phyloP scores from a whole-genome alignment of 2,113 vertebrate genomes.

The Epinephelus lanceolatus region DNA sequence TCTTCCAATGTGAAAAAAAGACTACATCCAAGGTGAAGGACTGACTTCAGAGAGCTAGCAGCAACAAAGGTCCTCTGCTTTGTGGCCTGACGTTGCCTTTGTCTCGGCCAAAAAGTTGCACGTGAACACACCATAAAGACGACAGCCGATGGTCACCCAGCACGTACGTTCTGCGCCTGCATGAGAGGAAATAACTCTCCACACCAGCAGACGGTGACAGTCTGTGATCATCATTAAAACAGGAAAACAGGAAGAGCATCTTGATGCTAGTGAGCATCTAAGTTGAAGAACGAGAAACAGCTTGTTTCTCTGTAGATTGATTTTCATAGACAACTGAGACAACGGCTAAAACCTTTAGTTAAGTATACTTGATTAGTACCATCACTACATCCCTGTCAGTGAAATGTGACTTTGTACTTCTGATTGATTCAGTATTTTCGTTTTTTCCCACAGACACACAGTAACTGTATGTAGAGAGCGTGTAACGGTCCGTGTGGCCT shows the following conservation, averaged over 20 bases:
- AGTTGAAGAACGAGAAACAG: not conserved
- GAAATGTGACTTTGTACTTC: not conserved
- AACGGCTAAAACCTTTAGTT: not conserved
- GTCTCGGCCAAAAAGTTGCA: too few relatives aligned
- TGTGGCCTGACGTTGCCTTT: too few relatives aligned
- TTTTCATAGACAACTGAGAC: not conserved
- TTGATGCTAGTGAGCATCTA: not conserved
- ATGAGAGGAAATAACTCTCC: too few relatives aligned
- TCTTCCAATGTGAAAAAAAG: too few relatives aligned
- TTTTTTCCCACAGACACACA: not conserved
- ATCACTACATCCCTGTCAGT: not conserved
- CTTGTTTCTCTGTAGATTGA: not conserved
- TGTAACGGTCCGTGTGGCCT: constrained; percentile 2
- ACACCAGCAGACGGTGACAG: too few relatives aligned
- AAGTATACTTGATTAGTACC: not conserved
- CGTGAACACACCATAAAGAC: too few relatives aligned
- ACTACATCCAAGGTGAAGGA: not conserved
- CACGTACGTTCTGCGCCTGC: too few relatives aligned
- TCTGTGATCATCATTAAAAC: too few relatives aligned
- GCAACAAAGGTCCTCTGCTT: too few relatives aligned
- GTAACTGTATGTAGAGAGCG: constrained; percentile 8
- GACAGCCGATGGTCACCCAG: too few relatives aligned
- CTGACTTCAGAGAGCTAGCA: too few relatives aligned
- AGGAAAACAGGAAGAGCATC: too few relatives aligned
- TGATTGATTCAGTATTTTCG: not conserved